Base-by-base conservation (phyloP, 2,888 invertebrate genomes). In the Melanophora roralis region DNA sequence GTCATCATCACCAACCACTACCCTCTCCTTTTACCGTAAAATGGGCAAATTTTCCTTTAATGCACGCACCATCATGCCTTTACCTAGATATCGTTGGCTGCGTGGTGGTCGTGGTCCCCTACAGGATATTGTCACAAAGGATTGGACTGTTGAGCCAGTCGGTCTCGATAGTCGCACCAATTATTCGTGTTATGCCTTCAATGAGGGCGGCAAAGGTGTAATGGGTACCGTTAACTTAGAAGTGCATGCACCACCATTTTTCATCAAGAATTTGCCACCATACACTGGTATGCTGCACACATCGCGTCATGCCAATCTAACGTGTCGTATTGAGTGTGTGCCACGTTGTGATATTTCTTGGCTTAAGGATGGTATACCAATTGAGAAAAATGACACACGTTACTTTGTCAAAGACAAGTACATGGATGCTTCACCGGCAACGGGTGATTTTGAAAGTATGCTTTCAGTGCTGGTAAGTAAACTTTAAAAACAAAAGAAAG, bases 241-340 rank as follows among this genome's bases (percentile, higher is more conserved):
- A 85, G 95, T 95, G 59, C 92, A 92, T 83, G 97, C 96, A 55
- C 95, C 96, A 11, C 97, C 97, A 4, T 93, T 94, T 80, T 97
- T 97, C 90, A 96, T 97, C 84, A 94, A 94, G 85, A 94, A 95
- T 19, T 92, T 97, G 86, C 93, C 93, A 45, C 94, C 95, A 1
- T 96, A 96, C 90, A 94, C 94, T 75, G 97, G 97, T 1, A 93
- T 94, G 49, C 90, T 95, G 12, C 95, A 94, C 89, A 94, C 95
- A 83, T 93, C 95, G 36, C 90, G 91, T 90, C 92, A 94, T 89
- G 95, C 95, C 69, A 93, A 95, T 69, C 91, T 97, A 14, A 94
- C 95, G 1, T 97, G 97, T 88, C 94, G 96, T 81, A 95, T 97
- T 67, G 97, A 97, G 87, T 97, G 97, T 87, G 95, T 94, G 9